Evolutionary conservation across 2,797 vertebrate species (phyloP), one percentile per base, ranked within the genome.

Genomic region (Fundulus diaphanus): DNA sequence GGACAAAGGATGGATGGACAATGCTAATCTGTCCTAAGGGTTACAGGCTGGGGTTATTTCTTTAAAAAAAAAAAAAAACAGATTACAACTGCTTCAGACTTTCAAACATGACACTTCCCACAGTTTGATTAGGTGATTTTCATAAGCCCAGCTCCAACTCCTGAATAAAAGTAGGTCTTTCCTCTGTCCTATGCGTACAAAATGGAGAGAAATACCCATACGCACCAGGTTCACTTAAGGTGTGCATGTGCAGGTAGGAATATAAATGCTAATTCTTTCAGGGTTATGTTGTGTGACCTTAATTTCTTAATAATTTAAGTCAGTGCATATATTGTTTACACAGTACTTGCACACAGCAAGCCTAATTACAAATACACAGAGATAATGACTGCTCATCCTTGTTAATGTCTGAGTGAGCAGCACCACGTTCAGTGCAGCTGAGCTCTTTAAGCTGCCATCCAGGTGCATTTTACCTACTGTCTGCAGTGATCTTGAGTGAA

Each of bases 281-380:
- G 63, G 63, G 12, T 66, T 66, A 42, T 42, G 24, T 7, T 42
- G 24, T n/a, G 37, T 16, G 63, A 27, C 63, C 63, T 27, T 66
- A 27, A 42, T 42, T 40, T 42, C 13, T 66, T 66, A 27, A 66
- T 27, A 42, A 27, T 42, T 42, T 42, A 3, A 66, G 42, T 66
- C 42, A 22, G 42, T n/a, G 2, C 35, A 42, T 42, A 42, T 27
- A 29, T 44, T 69, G 67, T 68, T 49, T 48, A 31, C 46, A 31
- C 29, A 68, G 67, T 68, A 33, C 11, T n/a, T 5, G 1, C 48
- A 35, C 48, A 69, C 29, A 42, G 63, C 22, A 7, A 66, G 35
- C 63, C 63, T 16, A 66, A 66, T 69, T 69, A 69, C 33, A 69
- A 35, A 51, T 35, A 9, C 44, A 33, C 31, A 52, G 29, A 49